Evolutionary conservation across 2,888 invertebrate genomes (phyloP).

Genomic region (Epirrhoe tristata): DNA sequence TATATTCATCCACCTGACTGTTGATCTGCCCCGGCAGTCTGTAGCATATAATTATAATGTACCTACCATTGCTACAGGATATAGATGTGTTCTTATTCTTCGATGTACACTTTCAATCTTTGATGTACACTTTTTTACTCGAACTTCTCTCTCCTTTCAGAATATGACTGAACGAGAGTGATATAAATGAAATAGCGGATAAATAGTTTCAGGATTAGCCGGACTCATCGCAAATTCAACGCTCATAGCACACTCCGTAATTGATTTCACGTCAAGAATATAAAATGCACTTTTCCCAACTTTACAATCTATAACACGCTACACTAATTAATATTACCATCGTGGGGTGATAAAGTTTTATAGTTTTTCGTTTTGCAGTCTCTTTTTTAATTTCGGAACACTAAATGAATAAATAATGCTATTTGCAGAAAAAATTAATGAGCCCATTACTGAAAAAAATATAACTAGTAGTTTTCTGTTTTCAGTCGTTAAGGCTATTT

Average conservation of each 20-base stretch:
- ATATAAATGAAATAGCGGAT: neutral
- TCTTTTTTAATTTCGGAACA: neutral
- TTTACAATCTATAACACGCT: neutral
- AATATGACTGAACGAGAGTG: neutral
- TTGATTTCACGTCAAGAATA: constrained; percentile 24
- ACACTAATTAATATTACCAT: constrained; percentile 1
- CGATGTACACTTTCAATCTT: no score
- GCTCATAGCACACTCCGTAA: constrained; percentile 18
- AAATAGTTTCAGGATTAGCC: neutral
- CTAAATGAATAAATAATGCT: no score
- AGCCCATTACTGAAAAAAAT: no score
- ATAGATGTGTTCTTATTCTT: no score
- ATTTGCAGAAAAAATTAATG: no score
- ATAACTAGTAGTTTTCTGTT: no score
- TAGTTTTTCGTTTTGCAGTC: neutral
- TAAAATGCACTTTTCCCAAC: constrained; percentile 13
- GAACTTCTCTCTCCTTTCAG: no score
- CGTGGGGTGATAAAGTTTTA: neutral
- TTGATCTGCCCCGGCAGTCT: no score
- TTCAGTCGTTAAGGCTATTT: no score
- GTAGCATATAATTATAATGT: no score
- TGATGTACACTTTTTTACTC: neutral
- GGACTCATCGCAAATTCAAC: constrained; percentile 20
- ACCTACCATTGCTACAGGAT: no score
- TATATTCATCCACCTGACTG: no score